A percentile compares a stretch with the other conserved stretches of the same genome.
Evolutionary conservation across 2,113 vertebrate species (phyloP).

Genomic region (Pithys albifrons): DNA sequence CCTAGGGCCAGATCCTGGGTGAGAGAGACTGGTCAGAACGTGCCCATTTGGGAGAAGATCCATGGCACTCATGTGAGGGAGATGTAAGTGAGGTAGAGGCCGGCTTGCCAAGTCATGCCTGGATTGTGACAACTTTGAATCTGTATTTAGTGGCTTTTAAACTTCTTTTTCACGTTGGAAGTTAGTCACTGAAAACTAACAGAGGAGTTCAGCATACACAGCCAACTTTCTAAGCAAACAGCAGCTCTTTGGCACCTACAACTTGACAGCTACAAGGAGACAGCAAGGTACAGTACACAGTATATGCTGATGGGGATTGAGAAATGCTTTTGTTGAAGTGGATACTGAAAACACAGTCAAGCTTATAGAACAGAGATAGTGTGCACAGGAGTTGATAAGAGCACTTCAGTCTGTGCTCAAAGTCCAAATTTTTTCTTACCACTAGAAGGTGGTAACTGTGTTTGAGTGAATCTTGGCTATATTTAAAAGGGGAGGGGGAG

Average conservation of each 20-base stretch:
- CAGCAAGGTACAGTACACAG: neutral
- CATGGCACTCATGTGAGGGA: fast-evolving
- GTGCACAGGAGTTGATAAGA: neutral
- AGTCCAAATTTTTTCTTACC: neutral
- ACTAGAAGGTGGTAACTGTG: neutral
- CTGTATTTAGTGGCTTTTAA: neutral
- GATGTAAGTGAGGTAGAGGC: neutral
- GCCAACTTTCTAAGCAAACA: neutral
- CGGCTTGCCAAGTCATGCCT: neutral
- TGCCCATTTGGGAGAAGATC: neutral
- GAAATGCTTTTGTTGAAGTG: neutral
- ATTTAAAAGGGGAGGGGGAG: neutral
- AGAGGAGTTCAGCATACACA: neutral
- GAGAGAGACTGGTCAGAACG: neutral
- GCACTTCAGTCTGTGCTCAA: neutral
- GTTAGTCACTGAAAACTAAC: neutral
- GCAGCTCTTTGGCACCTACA: neutral
- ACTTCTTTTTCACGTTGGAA: neutral
- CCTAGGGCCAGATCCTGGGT: neutral
- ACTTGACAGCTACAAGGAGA: neutral
- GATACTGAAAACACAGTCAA: neutral
- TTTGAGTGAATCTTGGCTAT: neutral
- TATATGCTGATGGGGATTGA: neutral
- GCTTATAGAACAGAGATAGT: neutral
- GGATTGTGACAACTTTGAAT: neutral